These are phyloP conservation scores for Onychomys arenicola DNA, from an alignment of 2,797 vertebrate species.

Conservation along the genomic window DNA sequence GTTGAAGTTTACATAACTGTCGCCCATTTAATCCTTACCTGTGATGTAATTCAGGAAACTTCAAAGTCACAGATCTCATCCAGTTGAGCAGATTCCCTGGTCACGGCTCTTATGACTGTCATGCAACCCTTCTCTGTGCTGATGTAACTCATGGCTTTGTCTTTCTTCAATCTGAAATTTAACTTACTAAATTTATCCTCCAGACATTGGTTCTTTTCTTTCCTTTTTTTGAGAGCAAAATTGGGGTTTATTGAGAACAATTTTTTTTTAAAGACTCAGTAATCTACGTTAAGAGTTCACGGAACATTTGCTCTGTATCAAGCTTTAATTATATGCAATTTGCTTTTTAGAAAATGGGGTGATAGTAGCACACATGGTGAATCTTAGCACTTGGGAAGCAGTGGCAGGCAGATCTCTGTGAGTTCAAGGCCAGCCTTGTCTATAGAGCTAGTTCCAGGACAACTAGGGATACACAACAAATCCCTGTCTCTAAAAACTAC, in stretches of 20 bases:
- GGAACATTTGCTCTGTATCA: neutral
- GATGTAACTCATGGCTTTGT: neutral
- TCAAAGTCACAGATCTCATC: neutral
- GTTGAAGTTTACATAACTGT: conserved; percentile 22
- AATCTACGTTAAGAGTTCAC: neutral
- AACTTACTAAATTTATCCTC: neutral
- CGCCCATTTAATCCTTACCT: neutral
- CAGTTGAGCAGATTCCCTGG: neutral
- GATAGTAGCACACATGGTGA: too few species aligned
- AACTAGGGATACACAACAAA: too few species aligned
- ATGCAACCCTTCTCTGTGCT: neutral
- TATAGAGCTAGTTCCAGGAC: too few species aligned
- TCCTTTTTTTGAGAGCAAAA: neutral
- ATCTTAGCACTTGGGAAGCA: too few species aligned
- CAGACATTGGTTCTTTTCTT: neutral
- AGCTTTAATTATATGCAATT: neutral
- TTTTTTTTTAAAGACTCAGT: neutral
- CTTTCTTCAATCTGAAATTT: neutral
- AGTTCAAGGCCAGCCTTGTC: too few species aligned
- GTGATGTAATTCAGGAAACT: neutral
- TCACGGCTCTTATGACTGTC: neutral
- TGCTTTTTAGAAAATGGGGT: neutral
- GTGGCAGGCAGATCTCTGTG: too few species aligned
- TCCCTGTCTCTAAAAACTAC: too few species aligned
- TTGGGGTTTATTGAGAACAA: neutral